Evolutionary conservation across 2,888 invertebrate species (phyloP), one percentile per base, ranked within the genome.

Genomic region (Athetis lepigone): DNA sequence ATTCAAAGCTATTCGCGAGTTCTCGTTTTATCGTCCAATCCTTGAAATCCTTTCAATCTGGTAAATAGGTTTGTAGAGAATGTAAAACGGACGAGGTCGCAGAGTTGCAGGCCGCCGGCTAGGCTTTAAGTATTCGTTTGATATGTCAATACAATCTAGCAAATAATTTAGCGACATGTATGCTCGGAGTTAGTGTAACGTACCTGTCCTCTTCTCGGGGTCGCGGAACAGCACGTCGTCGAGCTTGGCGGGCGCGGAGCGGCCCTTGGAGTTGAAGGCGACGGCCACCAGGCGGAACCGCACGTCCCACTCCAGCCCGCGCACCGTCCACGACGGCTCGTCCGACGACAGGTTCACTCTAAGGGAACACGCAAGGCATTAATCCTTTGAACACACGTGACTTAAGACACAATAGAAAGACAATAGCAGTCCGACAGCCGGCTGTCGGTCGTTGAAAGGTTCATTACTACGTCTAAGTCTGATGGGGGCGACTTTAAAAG

Each of bases 221-320:
- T 98, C 97, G 65, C 96, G 95, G 91, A 98, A 97, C 54, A 97
- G 96, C 79, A 98, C 96, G 89, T 98, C 98, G 85, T 97, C 97
- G 54, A 98, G 91, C 33, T 96, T 94, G 71, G 97, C 96, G 13
- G 97, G 96, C 59, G 96, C 95, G 83, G 98, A 98, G 58, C 97
- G 96, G 40, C 98, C 98, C 90, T 98, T 98, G 82, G 96, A 96
- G 95, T 98, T 98, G 83, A 97, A 96, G 29, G 98, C 97, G 84
- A 96, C 97, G 61, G 98, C 97, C 52, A 96, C 96, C 73, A 98
- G 96, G 81, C 97, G 96, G 89, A 97, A 97, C 54, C 97, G 97
- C 75, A 97, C 96, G 86, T 97, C 98, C 74, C 97, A 96, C 91
- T 98, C 97, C 83, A 98, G 95, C 57, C 97, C 97, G 84, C 97